Evolutionary conservation across 2,888 invertebrate genomes (phyloP).

Genomic region (Pasiphila rectangulata): DNA sequence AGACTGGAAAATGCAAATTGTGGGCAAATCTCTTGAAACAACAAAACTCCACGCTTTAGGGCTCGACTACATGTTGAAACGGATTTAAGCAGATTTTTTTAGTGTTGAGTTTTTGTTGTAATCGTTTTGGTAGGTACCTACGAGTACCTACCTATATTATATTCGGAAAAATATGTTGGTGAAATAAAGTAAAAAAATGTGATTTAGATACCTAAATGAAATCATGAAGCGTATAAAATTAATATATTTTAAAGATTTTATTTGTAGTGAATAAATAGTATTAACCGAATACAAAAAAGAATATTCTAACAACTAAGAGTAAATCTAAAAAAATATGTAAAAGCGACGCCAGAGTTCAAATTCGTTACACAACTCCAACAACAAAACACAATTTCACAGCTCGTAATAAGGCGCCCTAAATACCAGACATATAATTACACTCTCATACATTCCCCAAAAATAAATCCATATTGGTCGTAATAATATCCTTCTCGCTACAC

Average conservation of each 20-base stretch:
- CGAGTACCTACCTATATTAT: too few relatives aligned
- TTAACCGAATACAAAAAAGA: too few relatives aligned
- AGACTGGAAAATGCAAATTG: slow-evolving; percentile 58
- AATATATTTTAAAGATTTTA: too few relatives aligned
- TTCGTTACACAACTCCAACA: slow-evolving; percentile 1
- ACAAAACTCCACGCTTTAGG: slow-evolving; percentile 24
- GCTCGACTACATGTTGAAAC: slow-evolving; percentile 24
- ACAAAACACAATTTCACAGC: not conserved
- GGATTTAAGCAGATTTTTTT: not conserved
- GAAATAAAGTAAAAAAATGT: too few relatives aligned
- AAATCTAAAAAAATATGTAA: not conserved
- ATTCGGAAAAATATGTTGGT: too few relatives aligned
- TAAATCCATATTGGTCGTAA: slow-evolving; percentile 29
- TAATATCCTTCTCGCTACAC: slow-evolving; percentile 53
- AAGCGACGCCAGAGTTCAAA: not conserved
- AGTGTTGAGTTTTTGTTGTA: not conserved
- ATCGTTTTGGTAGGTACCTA: too few relatives aligned
- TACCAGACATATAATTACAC: slow-evolving; percentile 23
- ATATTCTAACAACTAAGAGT: too few relatives aligned
- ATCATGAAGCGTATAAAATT: too few relatives aligned
- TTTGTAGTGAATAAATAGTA: too few relatives aligned
- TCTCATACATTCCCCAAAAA: slow-evolving; percentile 20
- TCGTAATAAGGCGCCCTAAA: slow-evolving; percentile 12
- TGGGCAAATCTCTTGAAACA: slow-evolving; percentile 46
- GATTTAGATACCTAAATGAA: too few relatives aligned